These are phyloP conservation scores for Hipparchia semele DNA, from an alignment of 2,888 invertebrate species.

Conservation along the genomic window DNA sequence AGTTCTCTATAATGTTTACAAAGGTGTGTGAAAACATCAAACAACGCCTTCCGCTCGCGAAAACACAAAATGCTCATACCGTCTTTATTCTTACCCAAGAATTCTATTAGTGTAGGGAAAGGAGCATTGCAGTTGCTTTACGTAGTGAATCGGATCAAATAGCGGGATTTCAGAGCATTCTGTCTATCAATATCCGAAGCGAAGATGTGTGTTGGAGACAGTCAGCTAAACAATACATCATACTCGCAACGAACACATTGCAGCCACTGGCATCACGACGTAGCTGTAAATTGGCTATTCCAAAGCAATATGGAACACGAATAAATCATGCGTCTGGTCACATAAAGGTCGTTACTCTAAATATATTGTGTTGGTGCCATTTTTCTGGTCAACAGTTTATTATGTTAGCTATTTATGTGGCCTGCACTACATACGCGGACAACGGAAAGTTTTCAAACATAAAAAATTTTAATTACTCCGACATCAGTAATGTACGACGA, in stretches of 20 bases:
- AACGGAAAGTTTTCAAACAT: not conserved
- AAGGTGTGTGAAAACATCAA: too few species aligned
- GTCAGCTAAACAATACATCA: slow-evolving; percentile 19
- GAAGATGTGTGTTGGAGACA: slow-evolving; percentile 1
- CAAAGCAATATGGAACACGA: slow-evolving; percentile 37
- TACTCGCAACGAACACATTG: slow-evolving; percentile 20
- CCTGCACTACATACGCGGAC: not conserved
- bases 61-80: too few species aligned
- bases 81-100: too few species aligned
- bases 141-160: too few species aligned
- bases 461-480: too few species aligned
- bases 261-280: slow-evolving; percentile 32
- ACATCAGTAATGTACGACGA: too few species aligned
- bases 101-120: too few species aligned
- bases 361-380: slow-evolving; percentile 33
- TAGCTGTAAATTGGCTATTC: slow-evolving; percentile 39
- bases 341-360: slow-evolving; percentile 35
- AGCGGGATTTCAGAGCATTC: not conserved
- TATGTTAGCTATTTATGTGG: slow-evolving; percentile 10
- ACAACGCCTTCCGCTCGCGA: too few species aligned
- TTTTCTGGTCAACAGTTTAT: slow-evolving; percentile 32
- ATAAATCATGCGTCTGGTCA: slow-evolving; percentile 35
- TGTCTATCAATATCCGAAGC: slow-evolving; percentile 7
- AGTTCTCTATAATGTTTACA: too few species aligned
- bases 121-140: too few species aligned